A percentile compares a stretch with the other conserved stretches of the same genome.
Conservation (phyloP, 2,113 vertebrate genomes). For the Cavia aperea region DNA sequence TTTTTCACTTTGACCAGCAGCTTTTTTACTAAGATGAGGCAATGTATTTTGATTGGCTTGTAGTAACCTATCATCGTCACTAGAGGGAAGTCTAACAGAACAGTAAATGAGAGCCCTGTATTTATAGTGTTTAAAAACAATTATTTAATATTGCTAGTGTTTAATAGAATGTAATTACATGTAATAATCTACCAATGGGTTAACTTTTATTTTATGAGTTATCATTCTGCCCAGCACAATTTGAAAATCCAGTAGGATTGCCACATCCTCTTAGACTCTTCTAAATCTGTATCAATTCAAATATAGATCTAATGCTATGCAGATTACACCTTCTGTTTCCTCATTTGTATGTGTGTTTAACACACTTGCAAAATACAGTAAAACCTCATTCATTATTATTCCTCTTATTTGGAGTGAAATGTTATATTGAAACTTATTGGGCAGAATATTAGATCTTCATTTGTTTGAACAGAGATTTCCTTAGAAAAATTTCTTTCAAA, state of each 20-base stretch:
- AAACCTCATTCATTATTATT: constrained; percentile 65
- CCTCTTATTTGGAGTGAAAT: constrained; percentile 39
- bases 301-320: too few relatives aligned
- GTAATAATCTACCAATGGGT: not conserved
- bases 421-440: constrained; percentile 23
- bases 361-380: not conserved
- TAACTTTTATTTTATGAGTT: not conserved
- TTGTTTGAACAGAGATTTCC: not conserved
- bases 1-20: not conserved
- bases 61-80: constrained; percentile 53
- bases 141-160: constrained; percentile 16
- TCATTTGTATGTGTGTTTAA: not conserved
- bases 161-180: not conserved
- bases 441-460: constrained; percentile 44
- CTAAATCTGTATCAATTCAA: not conserved
- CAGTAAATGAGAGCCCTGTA: not conserved
- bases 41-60: constrained; percentile 52
- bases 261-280: not conserved
- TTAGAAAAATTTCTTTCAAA: not conserved
- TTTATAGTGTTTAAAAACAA: not conserved
- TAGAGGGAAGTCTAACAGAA: constrained; percentile 68
- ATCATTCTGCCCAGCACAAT: not conserved
- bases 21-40: not conserved
- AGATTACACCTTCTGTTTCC: not conserved
- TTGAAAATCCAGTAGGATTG: not conserved